These are phyloP conservation scores for Megalops atlanticus DNA, from an alignment of 2,113 vertebrate species.

Conservation along the genomic window DNA sequence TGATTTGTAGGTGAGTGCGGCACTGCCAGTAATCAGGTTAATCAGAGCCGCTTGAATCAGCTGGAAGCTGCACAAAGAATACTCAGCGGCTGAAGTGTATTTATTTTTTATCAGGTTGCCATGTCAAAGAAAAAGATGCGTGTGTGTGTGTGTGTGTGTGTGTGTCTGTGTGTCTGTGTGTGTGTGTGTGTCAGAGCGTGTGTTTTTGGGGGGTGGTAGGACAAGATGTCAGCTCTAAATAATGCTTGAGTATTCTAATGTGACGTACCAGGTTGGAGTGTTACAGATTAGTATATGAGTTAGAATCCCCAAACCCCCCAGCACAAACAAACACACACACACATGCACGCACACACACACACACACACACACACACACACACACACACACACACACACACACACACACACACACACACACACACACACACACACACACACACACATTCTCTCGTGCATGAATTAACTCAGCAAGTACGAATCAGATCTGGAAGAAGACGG, in stretches of 20 bases:
- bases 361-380: not conserved
- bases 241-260: not conserved
- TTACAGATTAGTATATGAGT: not conserved
- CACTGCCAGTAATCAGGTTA: slow-evolving; percentile 76
- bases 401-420: not conserved
- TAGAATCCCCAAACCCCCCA: not conserved
- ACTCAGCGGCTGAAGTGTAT: not conserved
- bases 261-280: not conserved
- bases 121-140: slow-evolving; percentile 6
- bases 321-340: not conserved
- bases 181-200: not conserved
- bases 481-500: not conserved
- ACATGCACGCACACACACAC: not conserved
- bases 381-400: not conserved
- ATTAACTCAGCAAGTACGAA: not conserved
- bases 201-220: not conserved
- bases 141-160: not conserved
- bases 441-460: not conserved
- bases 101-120: slow-evolving; percentile 6
- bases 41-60: slow-evolving; percentile 68
- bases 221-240: not conserved
- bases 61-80: slow-evolving; percentile 62
- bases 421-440: not conserved
- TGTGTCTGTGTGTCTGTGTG: slow-evolving; percentile 3
- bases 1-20: slow-evolving; percentile 66